Evolutionary conservation across 2,888 invertebrate species (phyloP).

Genomic region (Eristalis intricaria): DNA sequence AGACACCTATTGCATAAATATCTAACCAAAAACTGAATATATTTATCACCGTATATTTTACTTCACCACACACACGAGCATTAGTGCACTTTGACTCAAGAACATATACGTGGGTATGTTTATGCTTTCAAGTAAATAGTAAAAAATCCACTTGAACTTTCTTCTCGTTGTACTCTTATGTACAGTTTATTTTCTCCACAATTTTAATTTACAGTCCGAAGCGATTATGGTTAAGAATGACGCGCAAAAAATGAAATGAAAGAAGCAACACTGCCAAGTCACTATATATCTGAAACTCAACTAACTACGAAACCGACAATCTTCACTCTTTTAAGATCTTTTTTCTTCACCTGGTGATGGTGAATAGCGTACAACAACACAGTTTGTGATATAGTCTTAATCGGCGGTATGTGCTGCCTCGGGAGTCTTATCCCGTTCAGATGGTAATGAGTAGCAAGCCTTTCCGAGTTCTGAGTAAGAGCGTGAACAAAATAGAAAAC

Average conservation of each 20-base stretch:
- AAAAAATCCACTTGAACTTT: not conserved
- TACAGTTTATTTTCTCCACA: not conserved
- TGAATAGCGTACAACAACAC: not conserved
- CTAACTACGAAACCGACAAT: slow-evolving; percentile 67
- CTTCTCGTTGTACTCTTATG: not conserved
- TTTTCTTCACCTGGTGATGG: slow-evolving; percentile 45
- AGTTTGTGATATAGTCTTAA: slow-evolving; percentile 57
- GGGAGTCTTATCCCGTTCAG: slow-evolving; percentile 47
- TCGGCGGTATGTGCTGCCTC: slow-evolving; percentile 50
- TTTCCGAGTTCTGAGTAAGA: not conserved
- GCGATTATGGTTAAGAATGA: not conserved
- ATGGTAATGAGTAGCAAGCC: not conserved
- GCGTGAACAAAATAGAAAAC: not conserved
- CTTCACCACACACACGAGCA: not conserved
- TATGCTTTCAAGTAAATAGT: not conserved
- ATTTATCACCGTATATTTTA: not conserved
- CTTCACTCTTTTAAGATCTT: slow-evolving; percentile 69
- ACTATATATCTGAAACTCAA: slow-evolving; percentile 66
- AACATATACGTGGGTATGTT: not conserved
- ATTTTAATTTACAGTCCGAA: not conserved
- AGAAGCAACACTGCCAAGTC: slow-evolving; percentile 60
- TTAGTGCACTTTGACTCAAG: not conserved
- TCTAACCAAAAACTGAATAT: not conserved
- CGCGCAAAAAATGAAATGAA: slow-evolving; percentile 40
- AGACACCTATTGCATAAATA: not conserved